Conservation (phyloP, 2,797 vertebrate genomes). For the Pipistrellus pipistrellus region DNA sequence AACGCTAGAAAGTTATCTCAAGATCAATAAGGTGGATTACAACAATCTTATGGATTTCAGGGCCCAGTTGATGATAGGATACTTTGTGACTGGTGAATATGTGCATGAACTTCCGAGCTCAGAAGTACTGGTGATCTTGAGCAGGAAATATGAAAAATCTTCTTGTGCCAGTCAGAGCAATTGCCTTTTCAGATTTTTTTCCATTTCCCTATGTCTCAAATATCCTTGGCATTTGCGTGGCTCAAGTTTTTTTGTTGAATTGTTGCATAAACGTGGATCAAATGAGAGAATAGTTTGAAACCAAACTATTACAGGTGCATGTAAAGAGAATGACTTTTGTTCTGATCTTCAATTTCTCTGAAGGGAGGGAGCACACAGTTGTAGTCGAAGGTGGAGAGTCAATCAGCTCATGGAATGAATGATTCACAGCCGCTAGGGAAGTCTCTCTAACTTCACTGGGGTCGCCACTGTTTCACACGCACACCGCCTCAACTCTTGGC, state of each 20-base stretch:
- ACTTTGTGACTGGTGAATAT: neutral
- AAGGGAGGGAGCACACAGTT: neutral
- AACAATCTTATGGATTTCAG: neutral
- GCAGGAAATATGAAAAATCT: neutral
- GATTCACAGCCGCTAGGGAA: neutral
- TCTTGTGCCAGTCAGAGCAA: neutral
- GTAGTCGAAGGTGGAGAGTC: neutral
- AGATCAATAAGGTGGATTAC: neutral
- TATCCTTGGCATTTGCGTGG: neutral
- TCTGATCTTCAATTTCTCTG: neutral
- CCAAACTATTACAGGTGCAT: neutral
- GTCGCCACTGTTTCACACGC: conserved; percentile 1
- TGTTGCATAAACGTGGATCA: conserved; percentile 1
- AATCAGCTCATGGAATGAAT: accelerated
- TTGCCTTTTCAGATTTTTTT: neutral
- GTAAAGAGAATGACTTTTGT: neutral
- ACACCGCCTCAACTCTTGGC: conserved; percentile 80
- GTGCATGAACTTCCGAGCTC: neutral
- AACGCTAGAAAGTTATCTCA: neutral
- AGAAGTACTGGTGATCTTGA: neutral
- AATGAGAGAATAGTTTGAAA: neutral
- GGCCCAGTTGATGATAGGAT: neutral
- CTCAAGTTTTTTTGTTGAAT: neutral
- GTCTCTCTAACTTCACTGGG: neutral
- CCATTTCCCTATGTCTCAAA: neutral